Percentiles rank a stretch among this genome's conserved stretches.
These are phyloP conservation scores for Drosophila takahashii DNA, from an alignment of 1,140 invertebrate species.

Conservation along the genomic window DNA sequence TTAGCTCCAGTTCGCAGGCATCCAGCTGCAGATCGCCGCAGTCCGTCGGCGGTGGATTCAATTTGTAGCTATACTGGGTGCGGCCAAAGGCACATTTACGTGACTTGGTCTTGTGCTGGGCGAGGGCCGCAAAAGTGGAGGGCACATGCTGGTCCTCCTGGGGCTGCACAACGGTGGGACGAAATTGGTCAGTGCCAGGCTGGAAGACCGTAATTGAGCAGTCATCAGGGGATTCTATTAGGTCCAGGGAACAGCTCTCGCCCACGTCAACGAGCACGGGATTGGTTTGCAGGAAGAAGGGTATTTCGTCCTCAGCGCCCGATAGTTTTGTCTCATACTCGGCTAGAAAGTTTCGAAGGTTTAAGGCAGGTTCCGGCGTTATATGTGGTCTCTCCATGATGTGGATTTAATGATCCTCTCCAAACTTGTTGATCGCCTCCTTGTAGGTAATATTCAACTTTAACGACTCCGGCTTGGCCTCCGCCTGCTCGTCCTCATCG, in stretches of 20 bases:
- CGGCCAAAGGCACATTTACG: constrained; percentile 43
- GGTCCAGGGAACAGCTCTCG: constrained; percentile 48
- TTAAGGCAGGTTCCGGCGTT: constrained; percentile 26
- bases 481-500: constrained; percentile 24
- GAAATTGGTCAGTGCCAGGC: constrained; percentile 40
- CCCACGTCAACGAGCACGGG: constrained; percentile 26
- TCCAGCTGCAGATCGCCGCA: constrained; percentile 2
- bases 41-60: constrained; percentile 4
- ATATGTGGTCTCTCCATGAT: constrained; percentile 40
- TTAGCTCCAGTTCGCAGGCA: constrained; percentile 77
- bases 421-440: constrained; percentile 63
- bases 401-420: constrained; percentile 63
- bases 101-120: constrained; percentile 40
- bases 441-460: constrained; percentile 68
- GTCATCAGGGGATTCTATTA: constrained; percentile 49
- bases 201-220: constrained; percentile 32
- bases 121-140: constrained; percentile 33
- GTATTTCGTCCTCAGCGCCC: background rate
- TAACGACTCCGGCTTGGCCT: constrained; percentile 8
- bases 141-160: constrained; percentile 34
- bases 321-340: constrained; percentile 36
- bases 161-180: constrained; percentile 12
- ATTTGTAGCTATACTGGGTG: constrained; percentile 49
- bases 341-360: constrained; percentile 41
- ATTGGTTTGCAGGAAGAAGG: constrained; percentile 36